These are phyloP conservation scores for Aethes cnicana DNA, from an alignment of 2,888 invertebrate species.

Conservation along the genomic window DNA sequence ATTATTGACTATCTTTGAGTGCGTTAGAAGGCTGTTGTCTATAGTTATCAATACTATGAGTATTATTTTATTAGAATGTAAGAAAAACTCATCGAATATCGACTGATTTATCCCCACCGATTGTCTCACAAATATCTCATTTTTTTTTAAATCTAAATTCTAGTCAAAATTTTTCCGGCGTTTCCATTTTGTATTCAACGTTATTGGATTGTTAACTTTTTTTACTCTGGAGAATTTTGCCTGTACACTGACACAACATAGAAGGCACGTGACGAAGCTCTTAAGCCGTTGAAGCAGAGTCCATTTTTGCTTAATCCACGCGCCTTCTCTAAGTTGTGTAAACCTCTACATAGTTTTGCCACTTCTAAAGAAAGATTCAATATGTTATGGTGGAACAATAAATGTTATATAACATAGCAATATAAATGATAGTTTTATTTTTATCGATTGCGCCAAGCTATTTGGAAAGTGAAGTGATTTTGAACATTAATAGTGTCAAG, in stretches of 20 bases:
- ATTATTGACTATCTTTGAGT: too few relatives aligned
- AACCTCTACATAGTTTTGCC: too few relatives aligned
- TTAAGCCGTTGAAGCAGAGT: too few relatives aligned
- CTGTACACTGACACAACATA: too few relatives aligned
- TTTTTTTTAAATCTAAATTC: conserved; percentile 15
- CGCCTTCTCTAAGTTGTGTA: too few relatives aligned
- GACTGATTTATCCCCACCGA: conserved; percentile 18
- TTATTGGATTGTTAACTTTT: conserved; percentile 14
- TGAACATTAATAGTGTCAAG: too few relatives aligned
- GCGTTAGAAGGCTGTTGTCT: too few relatives aligned
- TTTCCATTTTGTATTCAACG: neutral
- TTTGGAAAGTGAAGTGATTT: too few relatives aligned
- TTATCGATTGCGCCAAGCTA: too few relatives aligned
- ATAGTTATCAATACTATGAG: neutral
- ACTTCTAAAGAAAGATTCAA: conserved; percentile 1
- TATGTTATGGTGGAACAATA: conserved; percentile 28
- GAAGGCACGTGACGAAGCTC: too few relatives aligned
- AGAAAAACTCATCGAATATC: conserved; percentile 4
- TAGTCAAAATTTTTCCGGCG: conserved; percentile 20
- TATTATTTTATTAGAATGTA: conserved; percentile 4
- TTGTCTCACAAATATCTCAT: neutral
- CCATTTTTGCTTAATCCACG: too few relatives aligned
- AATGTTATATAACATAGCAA: conserved; percentile 24
- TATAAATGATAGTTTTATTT: neutral
- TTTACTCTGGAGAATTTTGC: conserved; percentile 3